These are phyloP conservation scores for Oasisia sp. DNA, from an alignment of 2,888 invertebrate species.

Conservation along the genomic window DNA sequence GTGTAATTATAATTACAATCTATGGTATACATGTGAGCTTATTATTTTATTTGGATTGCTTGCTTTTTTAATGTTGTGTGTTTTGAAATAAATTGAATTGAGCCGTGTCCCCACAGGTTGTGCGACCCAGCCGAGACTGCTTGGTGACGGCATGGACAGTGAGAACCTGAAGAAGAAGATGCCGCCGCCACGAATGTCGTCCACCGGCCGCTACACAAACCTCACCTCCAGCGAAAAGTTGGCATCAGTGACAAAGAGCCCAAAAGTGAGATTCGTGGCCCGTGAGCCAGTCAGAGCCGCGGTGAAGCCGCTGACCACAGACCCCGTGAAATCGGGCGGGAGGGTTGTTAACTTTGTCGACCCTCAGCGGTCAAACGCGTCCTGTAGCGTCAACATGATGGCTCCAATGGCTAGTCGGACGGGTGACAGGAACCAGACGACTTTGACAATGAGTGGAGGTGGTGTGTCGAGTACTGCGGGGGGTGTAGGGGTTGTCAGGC, in stretches of 20 bases:
- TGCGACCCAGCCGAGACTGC: constrained; percentile 21
- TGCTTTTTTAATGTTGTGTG: too few species aligned
- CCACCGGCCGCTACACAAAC: constrained; percentile 19
- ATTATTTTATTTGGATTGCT: too few species aligned
- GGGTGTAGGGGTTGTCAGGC: background rate
- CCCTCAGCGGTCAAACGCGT: background rate
- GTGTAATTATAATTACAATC: too few species aligned
- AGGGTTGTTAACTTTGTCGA: background rate
- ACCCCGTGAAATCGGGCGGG: constrained; percentile 20
- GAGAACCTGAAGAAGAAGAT: constrained; percentile 26
- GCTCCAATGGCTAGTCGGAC: background rate
- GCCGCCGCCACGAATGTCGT: background rate
- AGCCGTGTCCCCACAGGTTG: background rate
- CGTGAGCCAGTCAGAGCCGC: constrained; percentile 35
- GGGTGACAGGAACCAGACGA: background rate
- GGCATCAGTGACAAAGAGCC: constrained; percentile 5
- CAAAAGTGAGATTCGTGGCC: constrained; percentile 30
- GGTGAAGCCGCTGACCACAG: constrained; percentile 21
- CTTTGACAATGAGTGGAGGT: background rate
- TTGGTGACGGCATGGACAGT: constrained; percentile 36
- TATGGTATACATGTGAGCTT: background rate
- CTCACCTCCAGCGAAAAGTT: background rate
- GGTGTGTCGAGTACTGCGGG: background rate
- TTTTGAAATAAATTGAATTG: too few species aligned
- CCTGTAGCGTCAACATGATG: background rate